Evolutionary conservation across 2,888 invertebrate genomes (phyloP).

Genomic region (Drosophila longiperda): DNA sequence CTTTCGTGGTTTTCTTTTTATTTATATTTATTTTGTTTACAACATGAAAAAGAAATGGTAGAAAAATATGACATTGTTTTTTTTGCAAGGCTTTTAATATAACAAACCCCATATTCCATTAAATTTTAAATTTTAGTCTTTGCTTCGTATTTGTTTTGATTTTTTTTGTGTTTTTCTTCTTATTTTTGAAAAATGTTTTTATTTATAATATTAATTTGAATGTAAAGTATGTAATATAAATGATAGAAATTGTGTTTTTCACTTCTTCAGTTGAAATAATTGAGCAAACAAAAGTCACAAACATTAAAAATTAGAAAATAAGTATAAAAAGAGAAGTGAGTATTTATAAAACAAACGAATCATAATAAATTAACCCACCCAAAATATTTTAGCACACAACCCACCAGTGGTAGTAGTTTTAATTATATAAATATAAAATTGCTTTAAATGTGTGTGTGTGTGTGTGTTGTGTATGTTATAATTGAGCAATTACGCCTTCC

Average conservation of each 20-base stretch:
- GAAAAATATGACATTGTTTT: constrained; percentile 74
- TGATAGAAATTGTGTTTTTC: constrained; percentile 2
- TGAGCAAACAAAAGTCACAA: constrained; percentile 35
- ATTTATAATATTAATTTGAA: constrained; percentile 43
- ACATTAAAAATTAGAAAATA: constrained; percentile 24
- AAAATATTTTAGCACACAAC: constrained; percentile 26
- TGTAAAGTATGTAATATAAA: constrained; percentile 38
- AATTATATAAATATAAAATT: constrained; percentile 67
- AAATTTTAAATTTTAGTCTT: constrained; percentile 70
- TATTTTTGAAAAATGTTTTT: constrained; percentile 7
- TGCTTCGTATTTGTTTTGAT: constrained; percentile 46
- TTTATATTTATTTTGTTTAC: constrained; percentile 58
- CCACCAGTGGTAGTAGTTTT: constrained; percentile 37
- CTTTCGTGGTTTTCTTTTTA: constrained; percentile 37
- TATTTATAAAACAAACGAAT: constrained; percentile 54
- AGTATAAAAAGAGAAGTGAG: constrained; percentile 17
- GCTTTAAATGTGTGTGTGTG: constrained; percentile 42
- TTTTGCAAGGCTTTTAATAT: constrained; percentile 53
- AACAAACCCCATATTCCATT: constrained; percentile 61
- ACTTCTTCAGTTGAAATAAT: constrained; percentile 20
- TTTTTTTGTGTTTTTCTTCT: constrained; percentile 17
- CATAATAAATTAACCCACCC: constrained; percentile 51
- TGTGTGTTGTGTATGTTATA: constrained; percentile 37
- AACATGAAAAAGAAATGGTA: constrained; percentile 80
- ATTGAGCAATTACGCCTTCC: constrained; percentile 61